Evolutionary conservation across 2,888 invertebrate species (phyloP).

Genomic region (Limnephilus rhombicus): DNA sequence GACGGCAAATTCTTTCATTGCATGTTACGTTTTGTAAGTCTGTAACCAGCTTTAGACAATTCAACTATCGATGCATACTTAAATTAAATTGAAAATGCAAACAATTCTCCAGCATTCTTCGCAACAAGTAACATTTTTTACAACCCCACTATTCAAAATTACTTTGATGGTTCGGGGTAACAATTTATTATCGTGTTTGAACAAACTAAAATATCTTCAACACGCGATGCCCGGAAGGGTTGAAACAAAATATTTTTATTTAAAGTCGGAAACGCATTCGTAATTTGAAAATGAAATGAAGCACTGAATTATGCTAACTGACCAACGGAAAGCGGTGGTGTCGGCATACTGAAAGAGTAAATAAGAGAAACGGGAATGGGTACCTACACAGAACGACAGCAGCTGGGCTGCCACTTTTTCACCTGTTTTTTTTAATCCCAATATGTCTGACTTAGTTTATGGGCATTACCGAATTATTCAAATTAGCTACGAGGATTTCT

Average conservation of each 20-base stretch:
- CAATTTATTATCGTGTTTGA: background rate
- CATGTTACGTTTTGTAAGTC: too few relatives aligned
- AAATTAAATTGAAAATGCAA: background rate
- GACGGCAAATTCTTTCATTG: too few relatives aligned
- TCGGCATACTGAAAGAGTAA: conserved; percentile 45
- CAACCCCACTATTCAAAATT: background rate
- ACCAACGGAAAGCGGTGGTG: conserved; percentile 34
- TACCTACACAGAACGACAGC: conserved; percentile 31
- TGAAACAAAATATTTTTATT: background rate
- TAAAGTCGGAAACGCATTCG: conserved; percentile 42
- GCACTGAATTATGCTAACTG: conserved; percentile 54
- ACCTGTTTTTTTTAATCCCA: conserved; percentile 46
- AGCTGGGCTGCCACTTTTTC: conserved; percentile 48
- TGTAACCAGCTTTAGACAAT: too few relatives aligned
- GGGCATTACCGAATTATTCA: conserved; percentile 47
- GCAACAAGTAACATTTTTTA: background rate
- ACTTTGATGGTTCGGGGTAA: background rate
- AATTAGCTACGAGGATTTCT: conserved; percentile 35
- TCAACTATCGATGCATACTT: background rate
- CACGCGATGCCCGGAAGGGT: conserved; percentile 30
- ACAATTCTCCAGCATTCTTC: background rate
- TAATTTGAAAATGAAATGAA: conserved; percentile 51
- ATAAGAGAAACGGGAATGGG: conserved; percentile 5
- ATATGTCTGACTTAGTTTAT: conserved; percentile 35
- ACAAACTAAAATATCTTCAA: background rate